phyloP scores from a whole-genome alignment of 2,113 vertebrate species.

The human region GRCh38 chr2:46160001-46160500 shows the following conservation, averaged over 20 bases:
- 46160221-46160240: rapidly evolving
- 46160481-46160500: not conserved
- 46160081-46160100: not conserved
- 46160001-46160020: not conserved
- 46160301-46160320: not conserved
- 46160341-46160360: not conserved
- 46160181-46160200: rapidly evolving
- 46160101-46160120: not conserved
- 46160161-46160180: not conserved
- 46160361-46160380: not conserved
- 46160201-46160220: not conserved
- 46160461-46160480: not conserved
- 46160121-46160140: not conserved
- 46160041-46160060: no score
- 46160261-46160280: not conserved
- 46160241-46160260: not conserved
- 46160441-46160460: not conserved
- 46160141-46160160: not conserved
- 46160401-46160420: not conserved
- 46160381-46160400: not conserved
- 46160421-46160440: not conserved
- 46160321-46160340: not conserved
- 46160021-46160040: not conserved
- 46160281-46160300: rapidly evolving
- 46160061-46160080: not conserved